Percentiles rank a stretch among this genome's conserved stretches.
phyloP scores from a whole-genome alignment of 2,797 vertebrate species.

The Botia almorhae region DNA sequence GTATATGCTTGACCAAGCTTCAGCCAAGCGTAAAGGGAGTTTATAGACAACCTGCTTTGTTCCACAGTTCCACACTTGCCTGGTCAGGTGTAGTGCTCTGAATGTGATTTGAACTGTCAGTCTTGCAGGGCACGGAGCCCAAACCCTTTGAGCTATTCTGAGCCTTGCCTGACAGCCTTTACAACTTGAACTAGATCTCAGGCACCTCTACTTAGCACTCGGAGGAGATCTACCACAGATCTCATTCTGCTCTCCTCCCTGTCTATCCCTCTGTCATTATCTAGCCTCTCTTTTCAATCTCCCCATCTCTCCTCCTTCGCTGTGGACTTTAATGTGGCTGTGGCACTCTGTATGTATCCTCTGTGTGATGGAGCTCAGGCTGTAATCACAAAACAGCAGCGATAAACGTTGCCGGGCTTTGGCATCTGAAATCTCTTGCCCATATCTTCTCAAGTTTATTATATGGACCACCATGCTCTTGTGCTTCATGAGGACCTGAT shows the following conservation, averaged over 20 bases:
- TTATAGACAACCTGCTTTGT: neutral
- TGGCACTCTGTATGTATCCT: slow-evolving; percentile 36
- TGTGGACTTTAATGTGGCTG: slow-evolving; percentile 48
- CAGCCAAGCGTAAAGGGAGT: neutral
- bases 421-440: slow-evolving; percentile 21
- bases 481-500: slow-evolving; percentile 6
- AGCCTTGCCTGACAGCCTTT: slow-evolving; percentile 13
- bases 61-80: neutral
- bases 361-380: slow-evolving; percentile 39
- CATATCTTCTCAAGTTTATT: slow-evolving; percentile 18
- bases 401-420: slow-evolving; percentile 30
- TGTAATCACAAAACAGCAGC: slow-evolving; percentile 39
- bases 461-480: slow-evolving; percentile 32
- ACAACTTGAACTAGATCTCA: slow-evolving; percentile 10
- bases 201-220: slow-evolving; percentile 19
- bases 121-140: neutral
- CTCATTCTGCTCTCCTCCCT: slow-evolving; percentile 2
- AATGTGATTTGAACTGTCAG: slow-evolving; percentile 12
- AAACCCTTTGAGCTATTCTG: slow-evolving; percentile 10
- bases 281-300: slow-evolving; percentile 24
- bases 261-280: slow-evolving; percentile 48
- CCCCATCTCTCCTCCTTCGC: slow-evolving; percentile 23
- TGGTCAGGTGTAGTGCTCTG: slow-evolving; percentile 4
- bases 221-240: slow-evolving; percentile 29
- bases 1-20: neutral